These are phyloP conservation scores for Galemys pyrenaicus DNA, from an alignment of 2,113 vertebrate species.

Conservation along the genomic window DNA sequence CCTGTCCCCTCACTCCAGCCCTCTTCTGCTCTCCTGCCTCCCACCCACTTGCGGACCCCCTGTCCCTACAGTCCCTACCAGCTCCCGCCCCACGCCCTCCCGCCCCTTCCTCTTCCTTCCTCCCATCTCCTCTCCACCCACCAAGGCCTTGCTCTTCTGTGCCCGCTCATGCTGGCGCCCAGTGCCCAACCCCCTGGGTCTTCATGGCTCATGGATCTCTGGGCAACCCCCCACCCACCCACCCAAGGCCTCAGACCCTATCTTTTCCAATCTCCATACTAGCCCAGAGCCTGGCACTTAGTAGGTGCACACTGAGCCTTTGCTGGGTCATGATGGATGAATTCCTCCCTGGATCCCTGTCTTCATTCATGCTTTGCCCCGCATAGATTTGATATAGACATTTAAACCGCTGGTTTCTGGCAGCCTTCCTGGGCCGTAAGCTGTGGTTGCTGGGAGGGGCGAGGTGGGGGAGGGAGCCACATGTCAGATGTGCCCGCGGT, in stretches of 20 bases:
- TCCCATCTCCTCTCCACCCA: neutral
- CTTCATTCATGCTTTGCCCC: neutral
- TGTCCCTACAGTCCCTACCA: neutral
- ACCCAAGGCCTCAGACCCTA: neutral
- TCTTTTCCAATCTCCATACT: neutral
- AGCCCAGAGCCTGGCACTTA: neutral
- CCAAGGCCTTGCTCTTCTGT: neutral
- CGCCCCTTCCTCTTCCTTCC: neutral
- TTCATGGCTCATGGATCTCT: neutral
- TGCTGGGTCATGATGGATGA: neutral
- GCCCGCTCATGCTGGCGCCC: neutral
- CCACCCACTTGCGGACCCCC: neutral
- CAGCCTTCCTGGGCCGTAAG: neutral
- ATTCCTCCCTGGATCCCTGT: neutral
- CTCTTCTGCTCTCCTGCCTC: too few relatives aligned
- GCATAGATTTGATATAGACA: neutral
- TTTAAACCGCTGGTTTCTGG: neutral
- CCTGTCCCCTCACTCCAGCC: neutral
- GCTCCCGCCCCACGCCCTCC: neutral
- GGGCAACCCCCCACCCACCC: neutral
- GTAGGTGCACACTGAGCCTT: neutral
- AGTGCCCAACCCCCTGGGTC: neutral
- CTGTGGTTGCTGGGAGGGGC: conserved; percentile 8
- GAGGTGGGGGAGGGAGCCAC: neutral
- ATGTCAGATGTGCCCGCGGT: conserved; percentile 31